A percentile compares a stretch with the other conserved stretches of the same genome.
Conservation (phyloP, 2,797 vertebrate species). For the Microctenopoma stevenorrisi region DNA sequence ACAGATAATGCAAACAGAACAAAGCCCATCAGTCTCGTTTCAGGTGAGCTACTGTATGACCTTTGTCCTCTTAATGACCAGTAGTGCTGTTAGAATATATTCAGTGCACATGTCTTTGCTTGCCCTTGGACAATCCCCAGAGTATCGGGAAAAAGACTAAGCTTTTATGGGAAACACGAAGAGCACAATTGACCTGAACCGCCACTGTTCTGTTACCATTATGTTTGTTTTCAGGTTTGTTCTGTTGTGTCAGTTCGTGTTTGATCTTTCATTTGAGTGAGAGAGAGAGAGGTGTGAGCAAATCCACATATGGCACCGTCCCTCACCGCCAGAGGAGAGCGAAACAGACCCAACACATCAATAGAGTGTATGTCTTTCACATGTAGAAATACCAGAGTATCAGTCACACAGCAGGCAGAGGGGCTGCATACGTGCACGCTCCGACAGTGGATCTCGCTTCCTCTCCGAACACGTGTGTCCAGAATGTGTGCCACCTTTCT, state of each 20-base stretch:
- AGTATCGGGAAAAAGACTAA: background rate
- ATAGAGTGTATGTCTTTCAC: conserved; percentile 71
- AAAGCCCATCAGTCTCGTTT: background rate
- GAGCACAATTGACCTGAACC: background rate
- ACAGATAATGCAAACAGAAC: conserved; percentile 22
- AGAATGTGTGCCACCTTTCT: conserved; percentile 76
- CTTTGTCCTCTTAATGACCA: conserved; percentile 21
- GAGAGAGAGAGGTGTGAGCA: conserved; percentile 51
- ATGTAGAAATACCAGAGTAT: conserved; percentile 78
- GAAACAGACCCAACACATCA: conserved; percentile 60
- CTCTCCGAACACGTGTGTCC: conserved; percentile 73
- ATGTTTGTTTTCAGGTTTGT: background rate
- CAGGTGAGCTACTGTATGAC: conserved; percentile 8
- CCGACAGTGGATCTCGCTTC: conserved; percentile 46
- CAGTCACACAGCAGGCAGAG: conserved; percentile 80
- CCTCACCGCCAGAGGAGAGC: conserved; percentile 61
- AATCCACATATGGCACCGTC: conserved; percentile 58
- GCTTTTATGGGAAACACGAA: conserved; percentile 9
- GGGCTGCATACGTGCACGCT: conserved; percentile 34
- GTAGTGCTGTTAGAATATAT: background rate
- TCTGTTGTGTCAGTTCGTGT: background rate
- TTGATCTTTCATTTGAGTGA: conserved; percentile 61
- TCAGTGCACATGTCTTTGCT: background rate
- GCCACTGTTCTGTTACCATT: background rate
- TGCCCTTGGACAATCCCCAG: background rate